Evolutionary conservation across 2,888 invertebrate species (phyloP).

Genomic region (Hedychridium roseum): DNA sequence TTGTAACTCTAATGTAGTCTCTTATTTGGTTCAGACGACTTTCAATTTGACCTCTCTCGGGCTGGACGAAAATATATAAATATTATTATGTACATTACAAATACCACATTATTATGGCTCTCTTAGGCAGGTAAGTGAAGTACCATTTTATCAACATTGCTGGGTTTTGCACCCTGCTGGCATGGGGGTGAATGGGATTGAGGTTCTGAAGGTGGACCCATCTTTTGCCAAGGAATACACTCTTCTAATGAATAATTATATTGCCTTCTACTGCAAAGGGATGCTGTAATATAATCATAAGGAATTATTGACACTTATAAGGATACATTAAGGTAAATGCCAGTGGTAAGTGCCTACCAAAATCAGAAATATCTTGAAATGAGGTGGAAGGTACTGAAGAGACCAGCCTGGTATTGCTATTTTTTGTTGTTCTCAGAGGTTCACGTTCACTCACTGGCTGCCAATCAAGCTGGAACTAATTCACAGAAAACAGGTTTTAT

Average conservation of each 20-base stretch:
- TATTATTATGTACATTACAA: background rate
- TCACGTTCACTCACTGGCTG: constrained; percentile 47
- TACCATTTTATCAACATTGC: constrained; percentile 56
- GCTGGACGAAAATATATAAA: constrained; percentile 46
- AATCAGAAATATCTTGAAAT: constrained; percentile 48
- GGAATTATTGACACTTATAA: too few species aligned
- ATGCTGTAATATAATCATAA: constrained; percentile 28
- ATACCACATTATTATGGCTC: background rate
- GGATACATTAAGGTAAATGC: too few species aligned
- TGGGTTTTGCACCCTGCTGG: constrained; percentile 44
- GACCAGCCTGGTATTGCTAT: constrained; percentile 52
- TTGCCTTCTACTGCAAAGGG: constrained; percentile 33
- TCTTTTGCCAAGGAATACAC: constrained; percentile 48
- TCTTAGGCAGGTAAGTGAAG: background rate
- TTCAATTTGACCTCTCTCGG: constrained; percentile 75
- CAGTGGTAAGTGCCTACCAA: constrained; percentile 38
- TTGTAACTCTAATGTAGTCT: constrained; percentile 77
- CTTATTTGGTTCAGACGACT: constrained; percentile 75
- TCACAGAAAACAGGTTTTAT: constrained; percentile 16
- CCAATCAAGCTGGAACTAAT: constrained; percentile 48
- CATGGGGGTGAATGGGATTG: constrained; percentile 49
- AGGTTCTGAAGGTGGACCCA: constrained; percentile 54
- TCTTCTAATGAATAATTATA: constrained; percentile 45
- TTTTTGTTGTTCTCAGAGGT: constrained; percentile 44
- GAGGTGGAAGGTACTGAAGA: constrained; percentile 42